Percentiles rank a stretch among this genome's conserved stretches.
Evolutionary conservation across 2,113 vertebrate species (phyloP).

Genomic region (Suncus etruscus): DNA sequence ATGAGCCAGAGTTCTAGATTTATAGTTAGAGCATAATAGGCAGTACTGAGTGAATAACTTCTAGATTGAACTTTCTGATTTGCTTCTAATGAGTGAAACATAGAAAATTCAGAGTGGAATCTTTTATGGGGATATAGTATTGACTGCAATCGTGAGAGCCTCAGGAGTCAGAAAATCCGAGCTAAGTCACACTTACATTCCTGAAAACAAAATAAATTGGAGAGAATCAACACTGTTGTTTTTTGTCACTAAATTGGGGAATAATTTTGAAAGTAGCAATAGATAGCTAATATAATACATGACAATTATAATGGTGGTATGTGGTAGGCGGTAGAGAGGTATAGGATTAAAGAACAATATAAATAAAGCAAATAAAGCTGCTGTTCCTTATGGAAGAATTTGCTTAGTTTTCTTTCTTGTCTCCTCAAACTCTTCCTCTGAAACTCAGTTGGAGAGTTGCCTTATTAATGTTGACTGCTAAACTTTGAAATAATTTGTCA

Average conservation of each 20-base stretch:
- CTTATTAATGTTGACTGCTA: neutral
- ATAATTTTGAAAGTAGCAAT: neutral
- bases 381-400: neutral
- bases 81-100: neutral
- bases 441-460: neutral
- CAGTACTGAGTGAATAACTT: neutral
- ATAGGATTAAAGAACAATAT: neutral
- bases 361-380: neutral
- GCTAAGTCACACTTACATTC: neutral
- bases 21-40: no score
- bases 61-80: neutral
- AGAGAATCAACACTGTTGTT: neutral
- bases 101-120: neutral
- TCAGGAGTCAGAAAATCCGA: neutral
- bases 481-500: neutral
- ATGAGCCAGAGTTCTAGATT: no score
- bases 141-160: neutral
- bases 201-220: neutral
- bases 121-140: neutral
- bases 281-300: neutral
- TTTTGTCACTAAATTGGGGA: neutral
- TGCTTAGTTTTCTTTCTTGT: neutral
- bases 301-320: neutral
- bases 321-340: neutral
- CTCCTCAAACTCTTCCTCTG: neutral